A percentile compares a stretch with the other conserved stretches of the same genome.
Evolutionary conservation across 2,113 vertebrate species (phyloP).

Genomic region (Opisthocomus hoazin): DNA sequence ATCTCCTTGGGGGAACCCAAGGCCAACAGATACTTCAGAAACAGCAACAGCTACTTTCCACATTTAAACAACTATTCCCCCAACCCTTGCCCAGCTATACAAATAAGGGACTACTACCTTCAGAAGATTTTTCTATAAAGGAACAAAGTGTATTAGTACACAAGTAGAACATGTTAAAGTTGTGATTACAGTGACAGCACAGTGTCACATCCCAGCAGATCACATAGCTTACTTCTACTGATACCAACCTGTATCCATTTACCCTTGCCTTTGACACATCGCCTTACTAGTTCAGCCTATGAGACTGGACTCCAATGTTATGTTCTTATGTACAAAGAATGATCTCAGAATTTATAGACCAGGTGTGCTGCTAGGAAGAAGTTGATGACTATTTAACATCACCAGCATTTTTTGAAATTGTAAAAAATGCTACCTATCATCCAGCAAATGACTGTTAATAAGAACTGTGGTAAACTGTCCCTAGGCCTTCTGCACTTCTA

Average conservation of each 20-base stretch:
- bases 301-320: not conserved
- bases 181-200: not conserved
- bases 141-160: not conserved
- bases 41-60: not conserved
- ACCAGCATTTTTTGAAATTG: not conserved
- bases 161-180: not conserved
- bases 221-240: fast-evolving
- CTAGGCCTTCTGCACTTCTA: not conserved
- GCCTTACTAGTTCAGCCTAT: not conserved
- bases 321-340: not conserved
- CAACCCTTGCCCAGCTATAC: not conserved
- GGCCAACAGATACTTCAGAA: not conserved
- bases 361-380: not conserved
- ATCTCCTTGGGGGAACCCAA: not conserved
- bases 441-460: not conserved
- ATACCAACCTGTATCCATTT: not conserved
- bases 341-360: not conserved
- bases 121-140: not conserved
- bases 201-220: not conserved
- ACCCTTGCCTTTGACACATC: not conserved
- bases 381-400: not conserved
- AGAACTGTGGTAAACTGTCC: not conserved
- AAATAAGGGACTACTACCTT: not conserved
- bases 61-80: not conserved
- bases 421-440: not conserved